Base-by-base conservation (phyloP, 2,888 invertebrate species). In the Lissocephala sabroskyi region DNA sequence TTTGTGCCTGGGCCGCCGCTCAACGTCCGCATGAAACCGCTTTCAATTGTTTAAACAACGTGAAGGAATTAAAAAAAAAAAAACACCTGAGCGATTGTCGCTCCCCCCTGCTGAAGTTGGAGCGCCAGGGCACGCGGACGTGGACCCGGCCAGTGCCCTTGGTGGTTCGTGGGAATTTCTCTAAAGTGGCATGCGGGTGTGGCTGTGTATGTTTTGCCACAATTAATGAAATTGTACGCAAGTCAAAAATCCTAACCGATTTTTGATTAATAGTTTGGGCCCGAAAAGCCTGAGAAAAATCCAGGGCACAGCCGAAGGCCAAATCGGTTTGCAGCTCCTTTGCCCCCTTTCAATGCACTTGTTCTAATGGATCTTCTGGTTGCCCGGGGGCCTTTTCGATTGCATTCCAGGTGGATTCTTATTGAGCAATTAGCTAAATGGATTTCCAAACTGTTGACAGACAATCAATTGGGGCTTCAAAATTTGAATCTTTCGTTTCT, bases 181-280 rank as follows among this genome's bases (percentile, higher is more conserved):
- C 62, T 62, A 51, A 65, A 73, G 63, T 62, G 80, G 66, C 79
- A 80, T 80, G 80, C 80, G 80, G 80, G 80, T 81, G 80, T 76
- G 75, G 75, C 62, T 76, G 70, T 51, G 49, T 65, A 32, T 59
- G 59, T 56, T 68, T 70, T 70, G 52, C 54, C 56, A 68, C 74
- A 79, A 74, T 74, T 74, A 79, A 74, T 79, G 74, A 77, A 79
- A 77, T 68, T 70, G 74, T 67, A 58, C 35, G 16, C 35, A 23
- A 5, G 3, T 23, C 35, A 35, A 23, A 23, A 7, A 5, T 23
- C 7, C 23, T 23, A 5, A 23, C 23, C 3, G 3, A 5, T 16
- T 64, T 62, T 50, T 68, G 77, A 77, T 68, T 73, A 68, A 76
- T 68, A 59, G 77, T 76, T 35, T 32, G 11, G 10, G n/a, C n/a